These are phyloP conservation scores for Ophthalmolycus amberensis DNA, from an alignment of 2,113 vertebrate species.

Conservation along the genomic window DNA sequence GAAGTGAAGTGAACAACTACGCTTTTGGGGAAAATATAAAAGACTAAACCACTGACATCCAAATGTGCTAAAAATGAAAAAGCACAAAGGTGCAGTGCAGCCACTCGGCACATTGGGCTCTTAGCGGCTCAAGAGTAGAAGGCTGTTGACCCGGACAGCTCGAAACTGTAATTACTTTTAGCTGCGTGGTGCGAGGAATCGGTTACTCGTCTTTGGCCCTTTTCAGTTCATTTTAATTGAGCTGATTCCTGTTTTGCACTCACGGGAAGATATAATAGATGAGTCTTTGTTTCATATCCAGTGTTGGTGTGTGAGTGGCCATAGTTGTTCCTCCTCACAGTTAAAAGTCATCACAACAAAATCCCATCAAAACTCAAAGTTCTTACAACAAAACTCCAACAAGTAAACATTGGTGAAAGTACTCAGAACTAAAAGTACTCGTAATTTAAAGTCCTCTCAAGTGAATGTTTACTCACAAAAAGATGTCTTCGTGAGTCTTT, in stretches of 20 bases:
- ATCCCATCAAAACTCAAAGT: too few species aligned
- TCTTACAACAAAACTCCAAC: neutral
- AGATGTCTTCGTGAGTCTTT: neutral
- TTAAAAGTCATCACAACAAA: neutral
- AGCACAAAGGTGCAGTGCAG: neutral
- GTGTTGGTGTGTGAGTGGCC: neutral
- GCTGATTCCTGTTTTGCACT: neutral
- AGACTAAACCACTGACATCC: constrained; percentile 10
- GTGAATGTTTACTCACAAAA: neutral
- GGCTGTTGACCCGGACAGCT: constrained; percentile 30
- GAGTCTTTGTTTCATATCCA: neutral
- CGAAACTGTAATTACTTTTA: neutral
- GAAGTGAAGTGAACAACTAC: neutral
- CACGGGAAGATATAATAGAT: neutral
- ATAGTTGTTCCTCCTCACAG: neutral
- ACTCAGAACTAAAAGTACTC: neutral
- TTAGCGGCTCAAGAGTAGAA: constrained; percentile 15
- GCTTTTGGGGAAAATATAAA: neutral
- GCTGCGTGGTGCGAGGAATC: neutral
- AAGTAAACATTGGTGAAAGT: neutral
- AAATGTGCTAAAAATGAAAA: constrained; percentile 23
- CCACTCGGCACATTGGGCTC: constrained; percentile 1
- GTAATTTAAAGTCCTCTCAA: too few species aligned
- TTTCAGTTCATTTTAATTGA: constrained; percentile 4
- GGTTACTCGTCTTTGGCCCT: neutral